phyloP scores from a whole-genome alignment of 2,113 vertebrate species.

The Gopherus evgoodei region DNA sequence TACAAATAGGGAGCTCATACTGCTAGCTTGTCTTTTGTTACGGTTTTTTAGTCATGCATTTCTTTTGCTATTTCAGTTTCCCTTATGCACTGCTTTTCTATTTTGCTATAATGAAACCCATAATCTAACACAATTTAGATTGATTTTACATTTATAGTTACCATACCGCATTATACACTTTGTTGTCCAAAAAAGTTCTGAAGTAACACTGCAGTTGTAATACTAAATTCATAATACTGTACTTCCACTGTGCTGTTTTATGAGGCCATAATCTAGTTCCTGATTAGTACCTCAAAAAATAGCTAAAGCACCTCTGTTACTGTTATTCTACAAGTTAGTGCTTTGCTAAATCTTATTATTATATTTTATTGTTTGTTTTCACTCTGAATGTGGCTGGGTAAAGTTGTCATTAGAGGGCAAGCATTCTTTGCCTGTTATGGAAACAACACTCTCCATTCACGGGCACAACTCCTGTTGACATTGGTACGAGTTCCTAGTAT shows the following conservation, averaged over 20 bases:
- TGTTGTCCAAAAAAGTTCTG: neutral
- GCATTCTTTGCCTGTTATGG: neutral
- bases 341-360: constrained; percentile 59
- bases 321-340: constrained; percentile 63
- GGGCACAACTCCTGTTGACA: neutral
- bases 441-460: too few relatives aligned
- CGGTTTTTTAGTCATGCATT: neutral
- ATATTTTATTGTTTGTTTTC: constrained; percentile 44
- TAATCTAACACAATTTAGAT: constrained; percentile 63
- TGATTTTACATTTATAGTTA: constrained; percentile 63
- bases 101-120: constrained; percentile 19
- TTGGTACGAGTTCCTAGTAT: neutral
- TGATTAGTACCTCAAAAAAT: constrained; percentile 75
- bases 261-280: constrained; percentile 71
- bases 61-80: constrained; percentile 10
- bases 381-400: neutral
- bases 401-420: neutral
- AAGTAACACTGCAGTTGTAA: constrained; percentile 21
- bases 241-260: constrained; percentile 70
- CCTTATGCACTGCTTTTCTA: constrained; percentile 1
- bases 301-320: constrained; percentile 46
- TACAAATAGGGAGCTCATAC: neutral
- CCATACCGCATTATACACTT: constrained; percentile 24
- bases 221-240: constrained; percentile 61
- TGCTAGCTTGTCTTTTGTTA: constrained; percentile 29